Percentiles rank a stretch among this genome's conserved stretches.
Evolutionary conservation across 2,888 invertebrate species (phyloP).

Genomic region (Lasioglossum figueresi): DNA sequence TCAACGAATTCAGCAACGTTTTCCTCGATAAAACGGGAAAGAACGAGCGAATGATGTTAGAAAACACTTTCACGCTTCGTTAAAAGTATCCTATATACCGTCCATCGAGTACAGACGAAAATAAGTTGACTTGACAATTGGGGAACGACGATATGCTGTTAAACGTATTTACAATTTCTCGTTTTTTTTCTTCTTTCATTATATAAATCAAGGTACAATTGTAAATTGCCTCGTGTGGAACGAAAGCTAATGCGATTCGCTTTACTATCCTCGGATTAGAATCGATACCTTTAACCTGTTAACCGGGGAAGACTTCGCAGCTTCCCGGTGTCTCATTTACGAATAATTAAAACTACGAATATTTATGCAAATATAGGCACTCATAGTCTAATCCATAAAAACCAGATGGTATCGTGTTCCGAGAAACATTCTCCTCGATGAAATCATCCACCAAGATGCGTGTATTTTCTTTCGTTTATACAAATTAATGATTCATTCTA

Average conservation of each 20-base stretch:
- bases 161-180: conserved; percentile 69
- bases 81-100: conserved; percentile 36
- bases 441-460: not conserved
- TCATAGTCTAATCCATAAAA: not conserved
- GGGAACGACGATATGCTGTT: conserved; percentile 68
- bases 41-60: conserved; percentile 34
- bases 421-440: not conserved
- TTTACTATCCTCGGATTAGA: conserved; percentile 44
- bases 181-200: conserved; percentile 41
- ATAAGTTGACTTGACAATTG: conserved; percentile 59
- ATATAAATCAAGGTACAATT: conserved; percentile 69
- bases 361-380: conserved; percentile 2
- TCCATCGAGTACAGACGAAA: conserved; percentile 35
- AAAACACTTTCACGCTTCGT: conserved; percentile 49
- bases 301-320: not conserved
- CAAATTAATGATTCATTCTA: not conserved
- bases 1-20: conserved; percentile 54
- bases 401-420: not conserved
- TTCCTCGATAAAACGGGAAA: conserved; percentile 43
- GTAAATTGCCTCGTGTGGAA: conserved; percentile 57
- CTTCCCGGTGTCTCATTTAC: not conserved
- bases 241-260: conserved; percentile 58
- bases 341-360: not conserved
- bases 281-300: conserved; percentile 1
- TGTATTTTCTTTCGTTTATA: not conserved